Conservation (phyloP, 2,888 invertebrate genomes). For the Tiphia femorata region DNA sequence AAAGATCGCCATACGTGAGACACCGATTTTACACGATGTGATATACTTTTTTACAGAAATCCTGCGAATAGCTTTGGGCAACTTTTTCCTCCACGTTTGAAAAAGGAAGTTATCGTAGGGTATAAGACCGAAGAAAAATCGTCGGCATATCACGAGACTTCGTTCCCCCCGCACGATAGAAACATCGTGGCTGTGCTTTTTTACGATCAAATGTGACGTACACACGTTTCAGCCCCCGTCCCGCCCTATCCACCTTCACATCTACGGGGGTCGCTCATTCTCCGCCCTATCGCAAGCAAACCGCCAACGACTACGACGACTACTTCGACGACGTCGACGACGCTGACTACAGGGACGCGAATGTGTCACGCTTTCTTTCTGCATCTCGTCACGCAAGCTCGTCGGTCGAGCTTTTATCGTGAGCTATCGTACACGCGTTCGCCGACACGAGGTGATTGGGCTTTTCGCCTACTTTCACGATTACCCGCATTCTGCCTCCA, state of each 20-base stretch:
- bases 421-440: conserved; percentile 9
- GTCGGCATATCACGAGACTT: too few species aligned
- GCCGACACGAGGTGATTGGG: conserved; percentile 1
- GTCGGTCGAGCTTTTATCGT: conserved; percentile 10
- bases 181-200: neutral
- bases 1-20: too few species aligned
- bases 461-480: conserved; percentile 3
- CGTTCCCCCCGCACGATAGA: neutral
- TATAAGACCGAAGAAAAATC: too few species aligned
- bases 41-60: too few species aligned
- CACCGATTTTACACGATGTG: too few species aligned
- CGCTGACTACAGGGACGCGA: too few species aligned
- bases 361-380: neutral
- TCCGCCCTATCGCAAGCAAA: neutral
- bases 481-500: conserved; percentile 8
- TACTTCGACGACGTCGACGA: neutral
- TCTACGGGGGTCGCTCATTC: neutral
- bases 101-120: too few species aligned
- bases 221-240: too few species aligned
- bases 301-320: neutral
- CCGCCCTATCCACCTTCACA: too few species aligned
- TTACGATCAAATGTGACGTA: conserved; percentile 9
- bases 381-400: conserved; percentile 27
- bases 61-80: too few species aligned
- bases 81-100: too few species aligned